Evolutionary conservation across 2,113 vertebrate species (phyloP).

Genomic region (Axis porcinus): DNA sequence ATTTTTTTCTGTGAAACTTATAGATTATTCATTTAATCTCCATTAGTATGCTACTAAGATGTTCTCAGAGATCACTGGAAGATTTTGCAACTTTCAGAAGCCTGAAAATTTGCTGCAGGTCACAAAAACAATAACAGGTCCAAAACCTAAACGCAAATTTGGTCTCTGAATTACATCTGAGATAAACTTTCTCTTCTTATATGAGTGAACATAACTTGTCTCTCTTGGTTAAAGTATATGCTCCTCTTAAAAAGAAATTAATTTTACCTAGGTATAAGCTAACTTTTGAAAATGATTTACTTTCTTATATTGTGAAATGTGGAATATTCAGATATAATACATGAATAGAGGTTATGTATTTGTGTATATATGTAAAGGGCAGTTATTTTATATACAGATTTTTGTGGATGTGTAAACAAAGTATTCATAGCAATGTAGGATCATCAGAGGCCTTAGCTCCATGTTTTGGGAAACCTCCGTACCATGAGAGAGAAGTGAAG

Average conservation of each 20-base stretch:
- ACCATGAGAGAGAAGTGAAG: background rate
- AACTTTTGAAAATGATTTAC: background rate
- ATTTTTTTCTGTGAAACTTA: background rate
- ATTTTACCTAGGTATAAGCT: background rate
- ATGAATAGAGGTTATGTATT: background rate
- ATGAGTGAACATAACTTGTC: background rate
- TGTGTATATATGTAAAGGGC: background rate
- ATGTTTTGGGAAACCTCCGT: background rate
- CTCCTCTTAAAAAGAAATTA: background rate
- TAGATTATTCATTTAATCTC: background rate
- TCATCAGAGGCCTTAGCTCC: background rate
- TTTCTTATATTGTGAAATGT: background rate
- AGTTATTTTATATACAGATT: background rate
- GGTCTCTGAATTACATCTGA: background rate
- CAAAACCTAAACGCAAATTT: background rate
- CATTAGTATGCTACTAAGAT: background rate
- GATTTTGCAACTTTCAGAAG: background rate
- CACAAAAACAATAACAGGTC: background rate
- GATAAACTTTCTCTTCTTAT: background rate
- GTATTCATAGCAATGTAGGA: background rate
- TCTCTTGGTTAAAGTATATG: background rate
- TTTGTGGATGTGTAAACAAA: background rate
- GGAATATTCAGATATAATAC: background rate
- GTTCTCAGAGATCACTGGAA: background rate
- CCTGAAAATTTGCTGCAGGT: background rate